Evolutionary conservation across 1,140 invertebrate genomes (phyloP), one percentile per base, ranked within the genome.

Genomic region (Drosophila orena): DNA sequence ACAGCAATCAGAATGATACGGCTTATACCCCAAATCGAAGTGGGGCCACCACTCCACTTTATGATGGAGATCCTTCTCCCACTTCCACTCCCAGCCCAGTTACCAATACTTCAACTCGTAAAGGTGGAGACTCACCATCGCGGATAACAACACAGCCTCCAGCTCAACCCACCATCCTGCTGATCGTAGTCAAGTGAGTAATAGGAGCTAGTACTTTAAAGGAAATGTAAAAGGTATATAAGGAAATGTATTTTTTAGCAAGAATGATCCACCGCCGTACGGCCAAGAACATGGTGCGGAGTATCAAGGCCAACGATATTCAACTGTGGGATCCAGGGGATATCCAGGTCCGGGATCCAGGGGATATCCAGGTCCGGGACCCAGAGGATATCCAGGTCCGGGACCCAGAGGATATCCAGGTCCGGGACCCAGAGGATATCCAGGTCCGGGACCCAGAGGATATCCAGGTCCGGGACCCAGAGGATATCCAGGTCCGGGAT

Each of bases 151-250:
- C 34, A 1, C 55, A 50, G 17, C 52, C 34, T 4, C 24, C 35
- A 1, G 14, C 56, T 15, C 68, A 57, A 30, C 77, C 77, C 14
- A 75, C 70, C 38, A 80, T 79, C 4, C 52, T 79, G 27, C 38
- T 79, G 38, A 58, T 79, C 22, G 70, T 79, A 5, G 54, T 79
- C 42, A 75, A 79, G 77, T 79, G 22, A 40, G 60, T 42, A 2
- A 17, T 22, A 5, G 24, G 4, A 22, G 6, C 14, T 14, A 2
- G 0, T 0, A 7, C 14, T 10, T 22, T 14, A 7, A 10, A 3
- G 7, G 12, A 17, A 17, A 17, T 17, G 17, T n/a, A n/a, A n/a
- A n/a, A n/a, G n/a, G n/a, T 17, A 17, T 17, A 1, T 12, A 14
- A 6, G 8, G 14, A 14, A 10, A 12, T 4, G 11, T 37, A 3